Evolutionary conservation across 2,888 invertebrate genomes (phyloP), one percentile per base, ranked within the genome.

Genomic region (Punctoribates punctum): DNA sequence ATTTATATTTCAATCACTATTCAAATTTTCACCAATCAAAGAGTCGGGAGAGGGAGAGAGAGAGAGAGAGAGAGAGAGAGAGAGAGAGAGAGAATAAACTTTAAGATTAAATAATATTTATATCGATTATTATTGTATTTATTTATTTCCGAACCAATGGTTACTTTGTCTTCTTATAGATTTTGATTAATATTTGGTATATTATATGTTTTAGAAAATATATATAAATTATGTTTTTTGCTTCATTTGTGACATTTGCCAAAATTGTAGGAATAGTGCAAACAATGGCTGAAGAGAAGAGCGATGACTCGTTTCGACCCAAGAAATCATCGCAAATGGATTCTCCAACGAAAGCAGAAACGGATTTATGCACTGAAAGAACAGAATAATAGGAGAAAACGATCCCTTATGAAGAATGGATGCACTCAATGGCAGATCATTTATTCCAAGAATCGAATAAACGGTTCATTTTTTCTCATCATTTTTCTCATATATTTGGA

Each of bases 321-420:
- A 65, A 65, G 62, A 65, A 65, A 65, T 65, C 60, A 25, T 65
- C 27, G 29, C 62, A 65, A 65, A 65, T 65, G 62, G 62, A 65
- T 65, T 23, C 9, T 13, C 62, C 5, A 65, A 27, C 29, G 34
- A 65, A 65, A 65, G 29, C 27, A 29, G 13, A 65, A 34, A 34
- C 62, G 62, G 62, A 65, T 65, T 65, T 34, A 65, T 65, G 62
- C 62, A 27, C 62, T 65, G 29, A 65, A 65, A 65, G 62, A 29
- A 29, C 13, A 25, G 25, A 65, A 65, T 65, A 65, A 65, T 65
- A 65, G 62, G 15, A n/a, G 62, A 65, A 65, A 65, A 34, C 62
- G 62, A 65, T 65, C 62, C 25, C 62, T 65, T 65, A 29, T 65
- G 23, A 65, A 65, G 29, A 27, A 65, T 65, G 15, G 29, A 65